Base-by-base conservation (phyloP, 2,113 vertebrate species). In the Phoenicopterus ruber region DNA sequence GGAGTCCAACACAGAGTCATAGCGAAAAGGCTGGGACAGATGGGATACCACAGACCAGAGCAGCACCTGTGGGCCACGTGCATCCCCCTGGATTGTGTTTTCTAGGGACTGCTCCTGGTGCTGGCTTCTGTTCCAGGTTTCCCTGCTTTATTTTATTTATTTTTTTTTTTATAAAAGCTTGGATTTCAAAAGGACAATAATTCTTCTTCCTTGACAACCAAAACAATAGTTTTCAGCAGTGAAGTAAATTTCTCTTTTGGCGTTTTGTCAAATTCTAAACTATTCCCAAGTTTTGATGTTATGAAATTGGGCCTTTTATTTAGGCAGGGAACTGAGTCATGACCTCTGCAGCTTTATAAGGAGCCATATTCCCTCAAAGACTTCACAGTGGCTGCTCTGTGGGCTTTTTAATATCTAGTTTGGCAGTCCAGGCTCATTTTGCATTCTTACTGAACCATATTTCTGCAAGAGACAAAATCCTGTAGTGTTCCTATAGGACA, bases 391-490 rank as follows among this genome's bases (percentile, higher is more conserved):
- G 50, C 38, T 91, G 38, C 21, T 62, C 55, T 90, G n/a, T 88
- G 42, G 17, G 36, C n/a, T 49, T 82, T 95, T 86, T 29, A 83
- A 62, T 67, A 50, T 28, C 31, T 42, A 50, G 10, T 70, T 86
- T 70, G 49, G 12, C 69, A 71, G 69, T 50, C 61, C 42, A 63
- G 72, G 29, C 55, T 92, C 38, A 74, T 91, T 93, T 86, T 93
- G 71, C 38, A 70, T 78, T 93, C 79, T 58, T 59, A 80, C 46
- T 50, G 49, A 86, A 88, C 69, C 29, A 14, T 63, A 47, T 36
- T 94, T 88, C 86, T 81, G 50, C n/a, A 86, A 74, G 50, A 92
- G 17, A 84, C n/a, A 95, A 93, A 88, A 86, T 63, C 38, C 59
- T 74, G 17, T 22, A 62, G 31, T 11, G n/a, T 42, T 80, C 46